phyloP scores from a whole-genome alignment of 2,113 vertebrate species.

The Mesoclemmys tuberculata region DNA sequence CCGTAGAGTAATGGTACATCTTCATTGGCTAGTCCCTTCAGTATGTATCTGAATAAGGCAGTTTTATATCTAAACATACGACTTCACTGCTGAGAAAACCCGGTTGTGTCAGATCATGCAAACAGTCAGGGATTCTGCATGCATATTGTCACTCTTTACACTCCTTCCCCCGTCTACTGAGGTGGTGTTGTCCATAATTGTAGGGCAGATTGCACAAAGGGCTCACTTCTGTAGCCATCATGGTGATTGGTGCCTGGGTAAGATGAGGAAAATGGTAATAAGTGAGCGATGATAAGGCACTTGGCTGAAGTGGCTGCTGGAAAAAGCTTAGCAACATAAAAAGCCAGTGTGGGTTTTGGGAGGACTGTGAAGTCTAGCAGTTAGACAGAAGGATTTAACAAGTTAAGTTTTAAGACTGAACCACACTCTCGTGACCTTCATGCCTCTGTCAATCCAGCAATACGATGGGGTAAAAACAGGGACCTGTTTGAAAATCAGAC shows the following conservation, averaged over 20 bases:
- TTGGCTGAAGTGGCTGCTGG: slow-evolving; percentile 16
- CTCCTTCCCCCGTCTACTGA: not conserved
- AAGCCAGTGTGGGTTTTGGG: not conserved
- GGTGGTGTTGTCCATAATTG: not conserved
- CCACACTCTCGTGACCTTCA: not conserved
- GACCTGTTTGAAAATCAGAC: fast-evolving
- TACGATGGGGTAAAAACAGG: not conserved
- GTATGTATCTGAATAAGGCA: not conserved
- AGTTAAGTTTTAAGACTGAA: not conserved
- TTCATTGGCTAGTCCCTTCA: not conserved
- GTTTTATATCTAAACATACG: not conserved
- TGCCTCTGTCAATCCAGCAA: not conserved
- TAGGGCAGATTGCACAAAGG: not conserved
- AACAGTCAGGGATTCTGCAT: not conserved
- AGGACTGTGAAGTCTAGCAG: not conserved
- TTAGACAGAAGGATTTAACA: fast-evolving
- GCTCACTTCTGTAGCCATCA: not conserved
- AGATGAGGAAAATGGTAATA: not conserved
- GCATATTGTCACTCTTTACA: fast-evolving
- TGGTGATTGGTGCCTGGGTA: not conserved
- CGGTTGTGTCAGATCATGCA: not conserved
- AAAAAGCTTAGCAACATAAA: not conserved
- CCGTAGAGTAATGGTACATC: not conserved
- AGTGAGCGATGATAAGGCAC: not conserved
- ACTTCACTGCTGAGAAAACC: not conserved